Percentiles rank a stretch among this genome's conserved stretches.
These are phyloP conservation scores for Volucella inflata DNA, from an alignment of 2,888 invertebrate genomes.

Conservation along the genomic window DNA sequence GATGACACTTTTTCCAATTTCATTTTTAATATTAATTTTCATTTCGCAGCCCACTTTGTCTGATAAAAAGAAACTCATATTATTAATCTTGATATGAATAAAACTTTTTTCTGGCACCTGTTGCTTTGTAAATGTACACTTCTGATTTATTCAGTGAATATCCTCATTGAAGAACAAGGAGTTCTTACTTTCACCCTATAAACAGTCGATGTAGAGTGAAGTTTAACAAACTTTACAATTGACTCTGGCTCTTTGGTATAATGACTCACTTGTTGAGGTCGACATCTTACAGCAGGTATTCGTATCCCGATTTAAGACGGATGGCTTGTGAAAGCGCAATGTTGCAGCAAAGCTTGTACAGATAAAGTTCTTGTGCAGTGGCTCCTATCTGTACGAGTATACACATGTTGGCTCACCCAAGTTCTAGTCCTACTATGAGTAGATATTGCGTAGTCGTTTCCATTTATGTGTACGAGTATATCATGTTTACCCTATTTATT, in stretches of 20 bases:
- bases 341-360: conserved; percentile 40
- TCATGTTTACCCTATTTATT: conserved; percentile 57
- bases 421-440: background rate
- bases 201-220: conserved; percentile 24
- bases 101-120: conserved; percentile 5
- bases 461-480: conserved; percentile 26
- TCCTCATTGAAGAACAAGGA: background rate
- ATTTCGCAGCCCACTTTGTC: no score
- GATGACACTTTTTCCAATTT: no score
- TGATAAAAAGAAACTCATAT: no score
- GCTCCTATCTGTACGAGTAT: conserved; percentile 15
- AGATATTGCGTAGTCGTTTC: background rate
- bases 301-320: conserved; percentile 12
- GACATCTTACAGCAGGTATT: conserved; percentile 41
- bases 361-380: conserved; percentile 27
- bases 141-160: background rate
- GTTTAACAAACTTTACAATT: conserved; percentile 23
- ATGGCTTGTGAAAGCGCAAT: conserved; percentile 30
- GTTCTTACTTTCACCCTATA: background rate
- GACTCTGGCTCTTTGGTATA: conserved; percentile 15
- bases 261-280: conserved; percentile 31
- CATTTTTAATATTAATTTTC: no score
- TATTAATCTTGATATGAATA: no score
- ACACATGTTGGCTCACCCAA: conserved; percentile 14
- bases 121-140: conserved; percentile 9